Evolutionary conservation across 2,888 invertebrate genomes (phyloP), one percentile per base, ranked within the genome.

Genomic region (Cataglyphis cursor): DNA sequence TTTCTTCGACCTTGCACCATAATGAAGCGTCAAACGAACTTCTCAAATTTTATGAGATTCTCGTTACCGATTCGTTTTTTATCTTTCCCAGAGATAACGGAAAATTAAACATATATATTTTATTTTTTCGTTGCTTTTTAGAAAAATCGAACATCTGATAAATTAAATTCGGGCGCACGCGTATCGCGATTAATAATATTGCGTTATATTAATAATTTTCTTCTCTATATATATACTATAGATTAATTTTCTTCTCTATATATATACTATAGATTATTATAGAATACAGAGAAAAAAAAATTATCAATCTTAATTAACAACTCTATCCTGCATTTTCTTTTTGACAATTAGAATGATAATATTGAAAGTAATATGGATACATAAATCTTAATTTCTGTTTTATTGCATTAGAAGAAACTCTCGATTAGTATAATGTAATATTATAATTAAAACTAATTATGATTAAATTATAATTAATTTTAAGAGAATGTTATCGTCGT

Each of bases 1-100:
- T 94, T 94, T 94, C 92, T 81, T 90, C 89, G 85, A 87, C 87
- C 89, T 90, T 89, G 88, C 88, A 66, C 78, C 78, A 78, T 44
- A 78, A 78, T 44, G 59, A 70, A 31, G 21, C 59, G 57, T n/a
- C 31, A 35, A 57, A 78, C 18, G 6, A 5, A 21, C 64, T 41
- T 51, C 68, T 54, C 21, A 70, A 70, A 80, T 80, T 80, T 38
- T 61, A 57, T 12, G 21, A 78, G 41, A 44, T 3, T 5, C 10
- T 24, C 18, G 15, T 12, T 9, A 54, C 38, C 35, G 18, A 51
- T 74, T 62, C 8, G 15, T 10, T 24, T 24, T 44, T 41, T 44
- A 1, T 15, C 12, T 18, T 24, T 76, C 3, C 65, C n/a, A 10
- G 35, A 10, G 35, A 21, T 3, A 48, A 6, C 12, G 44, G 10